Conservation (phyloP, 1,140 invertebrate genomes). For the Cherax destructor region DNA sequence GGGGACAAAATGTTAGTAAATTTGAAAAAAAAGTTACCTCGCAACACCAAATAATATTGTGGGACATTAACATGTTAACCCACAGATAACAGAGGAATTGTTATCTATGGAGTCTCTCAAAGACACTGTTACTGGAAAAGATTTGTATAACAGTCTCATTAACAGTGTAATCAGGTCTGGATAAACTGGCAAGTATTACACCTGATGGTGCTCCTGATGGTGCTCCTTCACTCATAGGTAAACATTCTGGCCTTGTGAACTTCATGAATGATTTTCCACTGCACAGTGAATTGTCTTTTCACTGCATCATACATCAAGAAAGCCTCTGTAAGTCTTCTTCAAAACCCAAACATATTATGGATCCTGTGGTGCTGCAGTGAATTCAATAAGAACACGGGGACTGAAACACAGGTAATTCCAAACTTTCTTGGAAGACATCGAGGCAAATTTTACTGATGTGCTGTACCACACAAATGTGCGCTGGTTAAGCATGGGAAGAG, state of each 20-base stretch:
- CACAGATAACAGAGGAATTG: no score
- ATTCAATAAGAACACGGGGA: constrained; percentile 2
- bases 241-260: constrained; percentile 21
- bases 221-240: constrained; percentile 44
- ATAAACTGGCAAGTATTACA: constrained; percentile 50
- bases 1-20: no score
- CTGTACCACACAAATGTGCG: constrained; percentile 33
- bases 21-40: no score
- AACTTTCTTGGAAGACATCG: constrained; percentile 5
- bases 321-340: constrained; percentile 24
- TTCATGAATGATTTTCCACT: constrained; percentile 38
- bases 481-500: constrained; percentile 37
- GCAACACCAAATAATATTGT: no score
- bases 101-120: no score
- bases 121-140: no score
- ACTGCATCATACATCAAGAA: constrained; percentile 10
- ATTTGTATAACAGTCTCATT: constrained; percentile 42
- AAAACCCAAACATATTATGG: constrained; percentile 24
- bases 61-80: no score
- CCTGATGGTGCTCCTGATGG: no score
- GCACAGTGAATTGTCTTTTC: neutral
- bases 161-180: constrained; percentile 41
- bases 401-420: constrained; percentile 3
- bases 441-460: constrained; percentile 40
- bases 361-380: no score